Evolutionary conservation across 1,140 invertebrate species (phyloP), one percentile per base, ranked within the genome.

Genomic region (Nilaparvata lugens): DNA sequence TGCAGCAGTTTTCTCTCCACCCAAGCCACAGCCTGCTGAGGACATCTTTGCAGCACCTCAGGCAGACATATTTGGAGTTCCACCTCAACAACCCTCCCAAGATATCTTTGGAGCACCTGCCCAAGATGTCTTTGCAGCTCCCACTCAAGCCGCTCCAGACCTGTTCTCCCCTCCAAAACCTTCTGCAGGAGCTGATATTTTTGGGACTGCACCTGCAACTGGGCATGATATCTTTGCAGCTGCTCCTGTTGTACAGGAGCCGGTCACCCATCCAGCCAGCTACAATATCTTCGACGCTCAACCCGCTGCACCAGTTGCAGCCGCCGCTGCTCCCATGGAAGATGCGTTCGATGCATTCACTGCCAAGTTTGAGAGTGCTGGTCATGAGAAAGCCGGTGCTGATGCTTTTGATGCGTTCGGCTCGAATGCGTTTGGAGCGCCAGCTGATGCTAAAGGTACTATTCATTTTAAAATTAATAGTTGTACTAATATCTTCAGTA

Each of bases 261-360:
- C 31, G 31, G 31, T 35, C 31, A 35, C 31, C 31, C 31, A 35
- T 6, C 4, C 31, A 6, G 7, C 31, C 2, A 35, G 9, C 13
- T 35, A 35, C 31, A 52, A 52, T 23, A 25, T 52, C 4, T 52
- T 52, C 21, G 51, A 52, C 21, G 51, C 51, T 25, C 51, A 52
- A 23, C 51, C 51, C 9, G 35, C 25, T 2, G 23, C 23, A 16
- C 28, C 53, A 35, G 51, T 40, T 23, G 51, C 4, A 7, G 13
- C 59, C 3, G 43, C 79, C 48, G 75, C 75, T 61, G 70, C 69
- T 56, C 68, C 72, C 21, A 9, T 35, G 2, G 77, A 78, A 2
- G 86, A 88, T 62, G 82, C 83, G 16, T 89, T 89, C 60, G 90
- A 93, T 72, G 89, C 87, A 1, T 94, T 94, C 67, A 84, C 89